phyloP scores from a whole-genome alignment of 1,140 invertebrate genomes.

The Neuroterus valhalla region DNA sequence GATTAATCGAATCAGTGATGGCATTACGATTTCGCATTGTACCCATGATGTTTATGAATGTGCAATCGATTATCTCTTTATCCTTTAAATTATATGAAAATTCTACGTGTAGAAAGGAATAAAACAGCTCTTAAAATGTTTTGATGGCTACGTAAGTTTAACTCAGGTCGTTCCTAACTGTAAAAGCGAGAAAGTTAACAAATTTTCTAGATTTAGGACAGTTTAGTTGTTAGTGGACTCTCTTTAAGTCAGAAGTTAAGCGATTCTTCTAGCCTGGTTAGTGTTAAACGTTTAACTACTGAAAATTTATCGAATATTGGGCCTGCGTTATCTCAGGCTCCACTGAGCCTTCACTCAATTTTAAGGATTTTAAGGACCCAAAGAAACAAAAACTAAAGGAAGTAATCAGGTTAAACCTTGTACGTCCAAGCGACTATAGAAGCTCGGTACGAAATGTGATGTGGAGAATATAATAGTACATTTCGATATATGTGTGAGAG shows the following conservation, averaged over 20 bases:
- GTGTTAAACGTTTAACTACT: slow-evolving; percentile 39
- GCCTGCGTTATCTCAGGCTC: slow-evolving; percentile 40
- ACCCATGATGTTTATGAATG: background rate
- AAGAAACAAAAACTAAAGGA: background rate
- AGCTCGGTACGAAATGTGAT: no score
- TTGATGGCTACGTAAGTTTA: slow-evolving; percentile 12
- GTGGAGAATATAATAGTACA: no score
- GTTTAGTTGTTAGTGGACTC: slow-evolving; percentile 6
- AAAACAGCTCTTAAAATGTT: background rate
- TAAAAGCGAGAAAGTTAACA: slow-evolving; percentile 8
- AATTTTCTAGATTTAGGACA: slow-evolving; percentile 6
- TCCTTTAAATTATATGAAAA: background rate
- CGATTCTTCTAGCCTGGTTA: slow-evolving; percentile 38
- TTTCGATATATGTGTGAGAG: no score
- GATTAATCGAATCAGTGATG: background rate
- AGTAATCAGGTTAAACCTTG: background rate
- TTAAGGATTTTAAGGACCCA: slow-evolving; percentile 27
- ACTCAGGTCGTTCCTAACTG: slow-evolving; percentile 26
- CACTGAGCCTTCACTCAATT: slow-evolving; percentile 36
- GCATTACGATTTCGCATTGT: background rate
- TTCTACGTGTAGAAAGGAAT: background rate
- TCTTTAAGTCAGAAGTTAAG: slow-evolving; percentile 19
- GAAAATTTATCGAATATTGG: slow-evolving; percentile 43
- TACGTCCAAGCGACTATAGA: no score
- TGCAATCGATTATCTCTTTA: background rate